Conservation (phyloP, 2,888 invertebrate genomes). For the Drosophila rubida region DNA sequence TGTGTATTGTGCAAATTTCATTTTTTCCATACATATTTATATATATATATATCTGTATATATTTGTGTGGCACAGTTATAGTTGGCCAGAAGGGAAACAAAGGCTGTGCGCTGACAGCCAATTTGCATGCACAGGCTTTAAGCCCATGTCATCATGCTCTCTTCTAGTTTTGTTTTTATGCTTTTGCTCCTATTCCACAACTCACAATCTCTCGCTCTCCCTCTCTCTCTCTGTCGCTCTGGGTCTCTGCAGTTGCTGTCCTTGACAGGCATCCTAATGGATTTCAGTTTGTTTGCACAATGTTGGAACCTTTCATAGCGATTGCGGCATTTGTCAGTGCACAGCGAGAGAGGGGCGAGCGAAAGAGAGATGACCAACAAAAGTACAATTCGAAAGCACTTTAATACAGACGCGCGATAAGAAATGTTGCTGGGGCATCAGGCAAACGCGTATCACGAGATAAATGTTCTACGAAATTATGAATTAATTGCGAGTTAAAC, state of each 20-base stretch:
- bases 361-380: conserved; percentile 17
- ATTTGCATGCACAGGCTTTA: conserved; percentile 48
- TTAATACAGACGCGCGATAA: conserved; percentile 1
- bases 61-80: neutral
- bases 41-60: neutral
- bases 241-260: conserved; percentile 36
- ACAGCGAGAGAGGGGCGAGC: neutral
- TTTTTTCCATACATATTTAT: conserved; percentile 26
- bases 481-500: neutral
- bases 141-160: conserved; percentile 31
- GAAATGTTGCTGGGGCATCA: neutral
- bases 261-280: conserved; percentile 53
- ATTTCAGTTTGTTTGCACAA: conserved; percentile 41
- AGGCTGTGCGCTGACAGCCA: conserved; percentile 27
- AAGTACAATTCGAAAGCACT: conserved; percentile 18
- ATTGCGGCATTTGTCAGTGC: conserved; percentile 14
- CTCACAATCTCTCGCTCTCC: neutral
- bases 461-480: neutral
- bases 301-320: conserved; percentile 22
- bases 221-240: no score
- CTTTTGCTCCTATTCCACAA: neutral
- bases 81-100: neutral
- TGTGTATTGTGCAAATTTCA: conserved; percentile 73
- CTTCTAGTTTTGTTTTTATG: neutral
- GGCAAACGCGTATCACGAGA: no score